phyloP scores from a whole-genome alignment of 2,888 invertebrate genomes.

The Leucozona laternaria region DNA sequence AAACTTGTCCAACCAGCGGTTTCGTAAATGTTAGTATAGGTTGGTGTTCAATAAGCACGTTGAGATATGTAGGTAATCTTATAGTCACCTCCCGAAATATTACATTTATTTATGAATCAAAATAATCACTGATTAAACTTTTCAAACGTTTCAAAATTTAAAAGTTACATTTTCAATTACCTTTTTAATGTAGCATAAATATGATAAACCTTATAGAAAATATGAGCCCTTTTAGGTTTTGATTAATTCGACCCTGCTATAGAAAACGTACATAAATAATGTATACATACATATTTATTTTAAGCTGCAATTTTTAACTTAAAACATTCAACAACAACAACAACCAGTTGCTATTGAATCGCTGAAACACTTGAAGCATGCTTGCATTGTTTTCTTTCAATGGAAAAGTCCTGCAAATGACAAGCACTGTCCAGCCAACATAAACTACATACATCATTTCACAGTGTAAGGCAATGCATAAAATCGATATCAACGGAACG shows the following conservation, averaged over 20 bases:
- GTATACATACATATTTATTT: not conserved
- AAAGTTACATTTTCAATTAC: too few relatives aligned
- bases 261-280: not conserved
- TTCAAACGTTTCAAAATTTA: too few relatives aligned
- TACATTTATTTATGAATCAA: too few relatives aligned
- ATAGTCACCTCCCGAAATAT: too few relatives aligned
- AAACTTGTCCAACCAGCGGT: too few relatives aligned
- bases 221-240: too few relatives aligned
- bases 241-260: not conserved
- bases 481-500: slow-evolving; percentile 45
- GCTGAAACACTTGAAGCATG: not conserved
- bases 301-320: not conserved
- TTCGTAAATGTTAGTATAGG: too few relatives aligned
- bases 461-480: slow-evolving; percentile 38
- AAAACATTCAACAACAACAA: slow-evolving; percentile 34
- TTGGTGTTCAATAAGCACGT: too few relatives aligned
- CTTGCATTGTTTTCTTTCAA: slow-evolving; percentile 36
- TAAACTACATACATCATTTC: slow-evolving; percentile 34
- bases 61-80: too few relatives aligned
- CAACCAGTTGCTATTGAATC: slow-evolving; percentile 43
- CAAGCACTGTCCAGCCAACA: slow-evolving; percentile 26
- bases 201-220: too few relatives aligned
- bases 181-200: too few relatives aligned
- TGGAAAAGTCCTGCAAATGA: slow-evolving; percentile 46
- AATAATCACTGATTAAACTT: too few relatives aligned